Conservation (phyloP, 2,888 invertebrate species). For the Stramonita haemastoma region DNA sequence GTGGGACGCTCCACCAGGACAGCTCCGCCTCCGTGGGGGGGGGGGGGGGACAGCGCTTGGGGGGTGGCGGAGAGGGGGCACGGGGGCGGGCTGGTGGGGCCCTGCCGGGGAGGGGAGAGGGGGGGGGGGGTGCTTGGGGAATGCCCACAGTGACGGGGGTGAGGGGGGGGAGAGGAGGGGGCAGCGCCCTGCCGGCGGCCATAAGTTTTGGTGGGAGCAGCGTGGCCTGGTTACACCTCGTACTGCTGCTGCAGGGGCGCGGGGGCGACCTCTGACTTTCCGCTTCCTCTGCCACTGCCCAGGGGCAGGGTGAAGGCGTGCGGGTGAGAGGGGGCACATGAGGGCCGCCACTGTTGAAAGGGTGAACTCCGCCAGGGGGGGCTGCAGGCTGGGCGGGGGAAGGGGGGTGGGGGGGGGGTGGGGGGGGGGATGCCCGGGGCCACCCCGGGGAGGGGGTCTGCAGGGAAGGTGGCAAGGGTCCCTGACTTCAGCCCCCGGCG, state of each 20-base stretch:
- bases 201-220: constrained; percentile 67
- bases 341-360: constrained; percentile 12
- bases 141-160: constrained; percentile 42
- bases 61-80: constrained; percentile 34
- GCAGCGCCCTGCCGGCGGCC: constrained; percentile 58
- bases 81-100: constrained; percentile 32
- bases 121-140: constrained; percentile 28
- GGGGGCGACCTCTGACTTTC: constrained; percentile 43
- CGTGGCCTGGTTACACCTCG: constrained; percentile 65
- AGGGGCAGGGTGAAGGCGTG: constrained; percentile 32
- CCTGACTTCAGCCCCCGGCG: constrained; percentile 36
- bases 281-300: too few relatives aligned
- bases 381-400: constrained; percentile 27
- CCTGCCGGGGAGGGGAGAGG: constrained; percentile 24
- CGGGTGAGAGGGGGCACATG: constrained; percentile 10
- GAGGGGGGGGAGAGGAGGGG: constrained; percentile 38
- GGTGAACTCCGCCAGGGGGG: constrained; percentile 40
- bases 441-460: constrained; percentile 34
- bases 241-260: constrained; percentile 55
- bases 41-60: constrained; percentile 68
- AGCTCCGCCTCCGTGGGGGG: constrained; percentile 68
- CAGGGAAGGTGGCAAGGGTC: constrained; percentile 44
- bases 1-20: constrained; percentile 70
- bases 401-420: constrained; percentile 37
- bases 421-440: background rate